Evolutionary conservation across 1,140 invertebrate species (phyloP).

Genomic region (Tenebrio molitor): DNA sequence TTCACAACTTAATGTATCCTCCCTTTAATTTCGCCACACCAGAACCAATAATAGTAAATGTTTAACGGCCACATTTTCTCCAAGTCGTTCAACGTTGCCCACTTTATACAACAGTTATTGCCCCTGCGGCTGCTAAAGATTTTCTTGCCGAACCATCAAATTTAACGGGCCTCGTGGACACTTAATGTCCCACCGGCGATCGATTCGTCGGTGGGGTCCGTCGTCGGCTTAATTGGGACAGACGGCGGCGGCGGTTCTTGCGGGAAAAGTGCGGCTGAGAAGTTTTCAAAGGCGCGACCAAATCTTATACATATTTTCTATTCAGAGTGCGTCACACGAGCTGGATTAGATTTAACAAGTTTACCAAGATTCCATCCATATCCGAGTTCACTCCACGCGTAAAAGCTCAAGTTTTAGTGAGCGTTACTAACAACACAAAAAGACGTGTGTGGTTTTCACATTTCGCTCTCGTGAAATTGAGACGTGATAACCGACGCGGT

Average conservation of each 20-base stretch:
- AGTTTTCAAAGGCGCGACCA: neutral
- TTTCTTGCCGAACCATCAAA: constrained; percentile 21
- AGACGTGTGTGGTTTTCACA: constrained; percentile 51
- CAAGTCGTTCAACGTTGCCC: constrained; percentile 3
- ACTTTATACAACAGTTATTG: constrained; percentile 32
- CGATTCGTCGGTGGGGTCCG: no score
- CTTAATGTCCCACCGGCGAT: no score
- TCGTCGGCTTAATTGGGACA: no score
- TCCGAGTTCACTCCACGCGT: constrained; percentile 48
- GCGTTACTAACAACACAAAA: constrained; percentile 47
- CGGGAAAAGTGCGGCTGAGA: no score
- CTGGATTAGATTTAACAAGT: constrained; percentile 55
- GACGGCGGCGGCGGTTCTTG: no score
- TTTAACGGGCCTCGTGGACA: neutral
- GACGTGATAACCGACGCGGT: constrained; percentile 46
- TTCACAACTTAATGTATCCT: constrained; percentile 46
- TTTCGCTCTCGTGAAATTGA: constrained; percentile 47
- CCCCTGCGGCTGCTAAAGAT: neutral
- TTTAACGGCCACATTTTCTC: constrained; percentile 34
- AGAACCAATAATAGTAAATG: constrained; percentile 42
- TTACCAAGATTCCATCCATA: constrained; percentile 52
- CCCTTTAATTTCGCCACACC: constrained; percentile 39
- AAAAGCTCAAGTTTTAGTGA: constrained; percentile 54
- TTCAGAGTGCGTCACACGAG: constrained; percentile 48
- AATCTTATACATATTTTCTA: constrained; percentile 48